Percentiles rank a stretch among this genome's conserved stretches.
These are phyloP conservation scores for Bovichtus variegatus DNA, from an alignment of 2,797 vertebrate species.

Conservation along the genomic window DNA sequence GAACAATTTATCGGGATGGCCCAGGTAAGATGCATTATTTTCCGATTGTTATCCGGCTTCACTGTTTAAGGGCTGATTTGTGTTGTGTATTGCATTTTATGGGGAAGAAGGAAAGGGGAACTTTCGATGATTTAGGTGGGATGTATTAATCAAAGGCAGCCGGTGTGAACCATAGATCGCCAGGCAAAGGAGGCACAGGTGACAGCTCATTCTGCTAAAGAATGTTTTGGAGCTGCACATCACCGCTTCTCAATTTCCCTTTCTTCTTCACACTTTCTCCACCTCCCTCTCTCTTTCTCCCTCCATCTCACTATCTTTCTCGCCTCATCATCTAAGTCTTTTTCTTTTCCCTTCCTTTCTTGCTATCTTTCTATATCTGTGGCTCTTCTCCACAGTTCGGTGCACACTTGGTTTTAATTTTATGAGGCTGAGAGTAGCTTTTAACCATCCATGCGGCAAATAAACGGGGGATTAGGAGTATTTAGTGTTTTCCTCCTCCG, in stretches of 20 bases:
- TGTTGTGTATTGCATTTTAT: slow-evolving; percentile 99
- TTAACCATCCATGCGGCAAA: slow-evolving; percentile 98
- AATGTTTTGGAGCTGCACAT: slow-evolving; percentile 96
- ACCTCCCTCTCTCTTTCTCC: slow-evolving; percentile 57
- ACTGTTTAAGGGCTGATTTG: slow-evolving; percentile 97
- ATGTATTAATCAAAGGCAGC: slow-evolving; percentile 99
- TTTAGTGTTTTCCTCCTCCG: slow-evolving; percentile 98
- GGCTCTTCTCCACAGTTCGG: slow-evolving; percentile 89
- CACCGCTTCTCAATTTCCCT: slow-evolving; percentile 79
- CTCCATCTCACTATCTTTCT: slow-evolving; percentile 87
- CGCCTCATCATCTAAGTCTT: slow-evolving; percentile 61
- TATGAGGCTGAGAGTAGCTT: slow-evolving; percentile 98
- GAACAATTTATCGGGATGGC: slow-evolving; percentile 98
- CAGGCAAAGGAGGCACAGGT: slow-evolving; percentile 97
- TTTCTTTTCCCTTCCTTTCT: slow-evolving; percentile 45
- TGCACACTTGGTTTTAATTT: slow-evolving; percentile 97
- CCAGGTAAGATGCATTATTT: slow-evolving; percentile 99
- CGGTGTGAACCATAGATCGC: slow-evolving; percentile 99
- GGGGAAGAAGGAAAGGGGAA: slow-evolving; percentile 96
- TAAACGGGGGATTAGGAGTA: slow-evolving; percentile 97
- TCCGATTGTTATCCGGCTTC: slow-evolving; percentile 98
- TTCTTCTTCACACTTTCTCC: slow-evolving; percentile 62
- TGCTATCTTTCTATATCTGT: slow-evolving; percentile 59
- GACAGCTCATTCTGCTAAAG: slow-evolving; percentile 98
- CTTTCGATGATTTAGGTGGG: slow-evolving; percentile 99